These are phyloP conservation scores for Phenganax marumi DNA, from an alignment of 92 coral and sea anemone species.

Conservation along the genomic window DNA sequence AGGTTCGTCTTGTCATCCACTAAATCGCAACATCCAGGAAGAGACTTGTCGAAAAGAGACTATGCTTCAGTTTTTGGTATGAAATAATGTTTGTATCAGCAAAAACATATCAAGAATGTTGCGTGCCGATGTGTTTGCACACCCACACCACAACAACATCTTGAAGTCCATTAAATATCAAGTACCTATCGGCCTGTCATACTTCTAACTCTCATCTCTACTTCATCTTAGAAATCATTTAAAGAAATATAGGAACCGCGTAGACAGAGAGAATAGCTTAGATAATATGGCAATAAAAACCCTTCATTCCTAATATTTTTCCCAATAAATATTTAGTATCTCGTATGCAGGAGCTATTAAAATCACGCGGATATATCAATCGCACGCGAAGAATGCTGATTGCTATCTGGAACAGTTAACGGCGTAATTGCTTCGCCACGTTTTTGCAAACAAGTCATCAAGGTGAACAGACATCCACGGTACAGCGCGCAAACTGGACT, in stretches of 20 bases:
- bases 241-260: no score
- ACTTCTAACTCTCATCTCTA: neutral
- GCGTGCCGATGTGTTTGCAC: constrained; percentile 14
- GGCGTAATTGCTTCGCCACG: constrained; percentile 27
- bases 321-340: neutral
- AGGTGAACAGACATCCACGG: neutral
- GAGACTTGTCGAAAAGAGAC: no score
- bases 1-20: no score
- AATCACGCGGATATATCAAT: neutral
- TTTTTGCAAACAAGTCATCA: constrained; percentile 20
- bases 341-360: no score
- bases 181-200: constrained; percentile 2
- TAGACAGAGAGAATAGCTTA: no score
- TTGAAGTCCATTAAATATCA: constrained; percentile 6
- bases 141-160: neutral
- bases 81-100: neutral
- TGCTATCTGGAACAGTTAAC: constrained; percentile 34
- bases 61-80: no score
- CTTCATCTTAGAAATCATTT: no score
- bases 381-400: constrained; percentile 21
- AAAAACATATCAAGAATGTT: neutral
- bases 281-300: no score
- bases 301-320: no score
- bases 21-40: no score
- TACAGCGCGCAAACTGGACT: neutral